These are phyloP conservation scores for Pollenia griseotomentosa DNA, from an alignment of 2,888 invertebrate genomes.

Conservation along the genomic window DNA sequence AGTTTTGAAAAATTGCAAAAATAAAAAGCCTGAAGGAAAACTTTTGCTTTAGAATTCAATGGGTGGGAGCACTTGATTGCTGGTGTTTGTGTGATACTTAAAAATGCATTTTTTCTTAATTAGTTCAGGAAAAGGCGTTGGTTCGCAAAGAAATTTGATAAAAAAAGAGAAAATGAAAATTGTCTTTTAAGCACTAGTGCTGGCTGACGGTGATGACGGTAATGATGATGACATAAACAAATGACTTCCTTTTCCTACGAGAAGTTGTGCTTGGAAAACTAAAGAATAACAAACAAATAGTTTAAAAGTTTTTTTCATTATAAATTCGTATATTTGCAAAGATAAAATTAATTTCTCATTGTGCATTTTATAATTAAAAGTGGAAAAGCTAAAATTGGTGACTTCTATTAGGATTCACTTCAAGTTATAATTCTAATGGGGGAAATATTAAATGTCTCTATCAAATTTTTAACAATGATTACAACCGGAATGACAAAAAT, in stretches of 20 bases:
- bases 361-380: slow-evolving; percentile 1
- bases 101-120: slow-evolving; percentile 58
- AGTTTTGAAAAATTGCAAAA: neutral
- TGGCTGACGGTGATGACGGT: slow-evolving; percentile 11
- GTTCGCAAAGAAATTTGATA: slow-evolving; percentile 2
- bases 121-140: slow-evolving; percentile 56
- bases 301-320: slow-evolving; percentile 17
- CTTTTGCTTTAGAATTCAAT: neutral
- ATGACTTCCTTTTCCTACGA: slow-evolving; percentile 39
- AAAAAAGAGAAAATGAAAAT: slow-evolving; percentile 3
- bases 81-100: slow-evolving; percentile 7
- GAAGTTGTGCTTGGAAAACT: neutral
- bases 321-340: neutral
- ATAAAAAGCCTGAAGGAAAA: neutral
- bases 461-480: neutral
- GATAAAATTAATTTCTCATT: slow-evolving; percentile 1
- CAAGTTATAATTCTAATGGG: too few relatives aligned
- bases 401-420: neutral
- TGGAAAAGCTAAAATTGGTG: neutral
- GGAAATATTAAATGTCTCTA: too few relatives aligned
- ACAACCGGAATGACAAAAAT: too few relatives aligned
- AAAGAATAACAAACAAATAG: slow-evolving; percentile 26
- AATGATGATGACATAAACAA: slow-evolving; percentile 57
- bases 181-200: slow-evolving; percentile 1
- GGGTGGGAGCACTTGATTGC: neutral